These are phyloP conservation scores for Pissodes strobi DNA, from an alignment of 1,140 invertebrate species.

Conservation along the genomic window DNA sequence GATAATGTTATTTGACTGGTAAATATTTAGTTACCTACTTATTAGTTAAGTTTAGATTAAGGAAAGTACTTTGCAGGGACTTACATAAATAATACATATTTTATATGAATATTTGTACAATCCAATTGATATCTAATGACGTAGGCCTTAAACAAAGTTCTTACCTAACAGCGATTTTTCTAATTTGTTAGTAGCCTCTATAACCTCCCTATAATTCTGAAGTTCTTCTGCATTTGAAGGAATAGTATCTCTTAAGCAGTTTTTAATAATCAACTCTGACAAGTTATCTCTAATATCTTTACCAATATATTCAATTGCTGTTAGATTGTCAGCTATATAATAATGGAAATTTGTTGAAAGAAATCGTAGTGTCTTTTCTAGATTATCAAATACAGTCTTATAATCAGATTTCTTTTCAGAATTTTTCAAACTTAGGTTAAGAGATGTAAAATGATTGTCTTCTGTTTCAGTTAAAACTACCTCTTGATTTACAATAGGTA, in stretches of 20 bases:
- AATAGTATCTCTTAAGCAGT: constrained; percentile 76
- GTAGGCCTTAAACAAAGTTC: too few relatives aligned
- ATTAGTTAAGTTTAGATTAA: too few relatives aligned
- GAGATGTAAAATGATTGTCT: constrained; percentile 54
- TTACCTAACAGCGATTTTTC: constrained; percentile 63
- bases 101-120: too few relatives aligned
- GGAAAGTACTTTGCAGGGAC: too few relatives aligned
- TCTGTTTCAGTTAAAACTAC: constrained; percentile 56
- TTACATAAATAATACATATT: too few relatives aligned
- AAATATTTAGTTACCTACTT: too few relatives aligned
- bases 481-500: constrained; percentile 61
- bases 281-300: constrained; percentile 66
- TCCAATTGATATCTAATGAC: too few relatives aligned
- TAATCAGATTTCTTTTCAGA: constrained; percentile 59
- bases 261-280: constrained; percentile 68
- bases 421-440: constrained; percentile 58
- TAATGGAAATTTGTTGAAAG: constrained; percentile 64
- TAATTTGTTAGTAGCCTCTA: constrained; percentile 68
- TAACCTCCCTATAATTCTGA: constrained; percentile 66
- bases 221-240: constrained; percentile 74
- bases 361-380: constrained; percentile 65
- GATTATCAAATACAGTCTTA: constrained; percentile 64
- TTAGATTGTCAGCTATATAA: constrained; percentile 57
- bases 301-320: constrained; percentile 67
- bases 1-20: too few relatives aligned